Percentiles rank a stretch among this genome's conserved stretches.
Evolutionary conservation across 2,888 invertebrate species (phyloP).

Genomic region (Aphrophora alni): DNA sequence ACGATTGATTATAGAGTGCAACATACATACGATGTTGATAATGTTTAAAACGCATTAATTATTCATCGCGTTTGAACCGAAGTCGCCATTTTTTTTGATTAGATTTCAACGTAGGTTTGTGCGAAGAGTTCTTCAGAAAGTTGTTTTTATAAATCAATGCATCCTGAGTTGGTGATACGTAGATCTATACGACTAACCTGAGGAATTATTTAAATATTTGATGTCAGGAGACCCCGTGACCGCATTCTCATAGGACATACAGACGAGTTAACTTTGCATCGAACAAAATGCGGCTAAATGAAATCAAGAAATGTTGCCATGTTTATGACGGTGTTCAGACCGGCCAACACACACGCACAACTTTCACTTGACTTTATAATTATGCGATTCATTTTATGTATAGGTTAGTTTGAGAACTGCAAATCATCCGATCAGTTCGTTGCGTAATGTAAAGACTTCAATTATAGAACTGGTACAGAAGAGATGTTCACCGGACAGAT

Average conservation of each 20-base stretch:
- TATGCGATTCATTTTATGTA: conserved; percentile 4
- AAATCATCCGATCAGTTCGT: not conserved
- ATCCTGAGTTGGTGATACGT: too few relatives aligned
- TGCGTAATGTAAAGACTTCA: not conserved
- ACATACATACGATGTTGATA: too few relatives aligned
- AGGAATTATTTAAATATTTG: not conserved
- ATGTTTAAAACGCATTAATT: too few relatives aligned
- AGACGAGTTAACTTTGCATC: not conserved
- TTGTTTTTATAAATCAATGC: too few relatives aligned
- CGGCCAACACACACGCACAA: not conserved
- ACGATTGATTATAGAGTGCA: too few relatives aligned
- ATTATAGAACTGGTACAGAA: conserved; percentile 2
- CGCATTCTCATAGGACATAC: not conserved
- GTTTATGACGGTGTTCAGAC: not conserved
- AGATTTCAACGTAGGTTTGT: too few relatives aligned
- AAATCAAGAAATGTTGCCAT: not conserved
- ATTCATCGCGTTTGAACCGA: too few relatives aligned
- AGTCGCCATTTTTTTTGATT: too few relatives aligned
- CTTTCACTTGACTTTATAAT: not conserved
- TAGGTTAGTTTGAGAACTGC: not conserved
- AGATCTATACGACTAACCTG: too few relatives aligned
- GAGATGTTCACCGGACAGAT: not conserved
- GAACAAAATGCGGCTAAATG: not conserved
- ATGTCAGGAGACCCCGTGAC: not conserved
- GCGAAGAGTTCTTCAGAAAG: too few relatives aligned